Percentiles rank a stretch among this genome's conserved stretches.
These are phyloP conservation scores for Bergia sp. DNA, from an alignment of 92 coral and sea anemone species.

Conservation along the genomic window DNA sequence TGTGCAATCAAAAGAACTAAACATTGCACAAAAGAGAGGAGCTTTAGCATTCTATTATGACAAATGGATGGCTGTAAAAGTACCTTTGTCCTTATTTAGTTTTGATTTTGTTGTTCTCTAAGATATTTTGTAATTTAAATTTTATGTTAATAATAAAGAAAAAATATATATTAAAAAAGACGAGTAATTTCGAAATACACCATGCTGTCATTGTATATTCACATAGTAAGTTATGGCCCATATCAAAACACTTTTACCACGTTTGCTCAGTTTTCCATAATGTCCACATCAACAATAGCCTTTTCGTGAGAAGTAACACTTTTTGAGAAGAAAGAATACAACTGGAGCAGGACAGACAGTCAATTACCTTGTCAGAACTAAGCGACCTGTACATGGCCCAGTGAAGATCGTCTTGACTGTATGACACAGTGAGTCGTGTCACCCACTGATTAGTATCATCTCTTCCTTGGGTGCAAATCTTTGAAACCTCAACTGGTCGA, in stretches of 20 bases:
- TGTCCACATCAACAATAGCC: not conserved
- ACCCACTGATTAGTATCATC: constrained; percentile 78
- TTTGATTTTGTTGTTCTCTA: no score
- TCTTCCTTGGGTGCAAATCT: constrained; percentile 79
- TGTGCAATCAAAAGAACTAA: no score
- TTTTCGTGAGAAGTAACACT: not conserved
- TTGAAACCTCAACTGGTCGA: constrained; percentile 63
- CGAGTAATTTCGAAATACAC: not conserved
- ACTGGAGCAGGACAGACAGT: not conserved
- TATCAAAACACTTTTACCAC: not conserved
- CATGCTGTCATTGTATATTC: not conserved
- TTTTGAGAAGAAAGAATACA: not conserved
- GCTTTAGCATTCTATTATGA: no score
- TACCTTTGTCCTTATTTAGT: no score
- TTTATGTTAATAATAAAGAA: no score
- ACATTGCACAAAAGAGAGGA: no score
- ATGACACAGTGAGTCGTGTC: constrained; percentile 55
- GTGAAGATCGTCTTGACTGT: constrained; percentile 77
- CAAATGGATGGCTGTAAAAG: no score
- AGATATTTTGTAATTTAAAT: no score
- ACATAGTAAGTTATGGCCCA: not conserved
- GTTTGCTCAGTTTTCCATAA: not conserved
- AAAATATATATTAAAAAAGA: no score
- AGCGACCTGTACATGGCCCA: constrained; percentile 74
- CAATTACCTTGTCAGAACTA: constrained; percentile 68